Base-by-base conservation (phyloP, 2,888 invertebrate species). In the Neoaliturus tenellus region DNA sequence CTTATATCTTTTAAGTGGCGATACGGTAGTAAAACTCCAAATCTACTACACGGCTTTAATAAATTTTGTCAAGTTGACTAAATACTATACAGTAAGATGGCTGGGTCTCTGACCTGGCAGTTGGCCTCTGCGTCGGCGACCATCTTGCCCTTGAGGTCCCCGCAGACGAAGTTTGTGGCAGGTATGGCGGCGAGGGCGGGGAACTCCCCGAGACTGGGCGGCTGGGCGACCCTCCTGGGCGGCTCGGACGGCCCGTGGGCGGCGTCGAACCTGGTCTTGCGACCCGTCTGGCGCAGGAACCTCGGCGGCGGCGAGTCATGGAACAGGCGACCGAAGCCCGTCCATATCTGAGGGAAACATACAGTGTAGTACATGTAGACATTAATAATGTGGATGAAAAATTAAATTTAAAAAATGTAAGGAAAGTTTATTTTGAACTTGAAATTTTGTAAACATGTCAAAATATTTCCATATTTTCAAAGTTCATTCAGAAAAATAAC, bases 71-170 rank as follows among this genome's bases (percentile, higher is more conserved):
- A n/a, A n/a, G n/a, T n/a, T n/a, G n/a, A n/a, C n/a, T n/a, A n/a
- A n/a, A n/a, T n/a, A n/a, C n/a, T n/a, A n/a, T n/a, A n/a, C n/a
- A n/a, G n/a, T n/a, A n/a, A n/a, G n/a, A n/a, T n/a, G n/a, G n/a
- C n/a, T n/a, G n/a, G n/a, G n/a, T n/a, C 51, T 12, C 82, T 85
- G 85, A 89, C 89, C 87, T 88, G 89, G 81, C 89, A 89, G 44
- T 86, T 87, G 5, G 88, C 86, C 71, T 86, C 86, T 8, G 86
- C 86, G 85, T 89, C 89, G 0, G 88, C 87, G 67, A 87, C 87
- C 87, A 88, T 88, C 84, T 82, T 86, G 25, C 86, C 86, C 10
- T 86, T 83, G 28, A 39, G 62, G 17, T 73, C 31, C 10, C 83
- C 80, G 75, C 88, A 88, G 25, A 58, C 48, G 81, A 87, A 88